Conservation (phyloP, 2,797 vertebrate genomes). For the Natrix natrix region DNA sequence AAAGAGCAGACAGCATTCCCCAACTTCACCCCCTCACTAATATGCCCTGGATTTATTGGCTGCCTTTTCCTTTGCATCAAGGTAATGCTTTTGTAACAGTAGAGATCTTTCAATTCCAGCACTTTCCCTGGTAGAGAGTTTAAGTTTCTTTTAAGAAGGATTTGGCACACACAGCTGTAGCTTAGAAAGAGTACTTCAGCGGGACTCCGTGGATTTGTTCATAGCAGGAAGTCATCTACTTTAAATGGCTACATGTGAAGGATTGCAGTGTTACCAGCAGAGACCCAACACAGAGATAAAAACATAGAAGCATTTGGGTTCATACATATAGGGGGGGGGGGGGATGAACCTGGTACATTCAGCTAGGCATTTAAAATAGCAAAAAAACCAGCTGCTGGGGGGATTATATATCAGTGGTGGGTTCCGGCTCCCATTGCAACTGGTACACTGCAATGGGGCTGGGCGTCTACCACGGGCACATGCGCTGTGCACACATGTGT, state of each 20-base stretch:
- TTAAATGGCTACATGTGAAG: not conserved
- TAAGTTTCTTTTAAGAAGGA: not conserved
- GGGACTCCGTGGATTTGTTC: not conserved
- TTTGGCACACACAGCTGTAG: not conserved
- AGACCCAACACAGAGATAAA: not conserved
- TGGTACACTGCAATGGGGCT: too few species aligned
- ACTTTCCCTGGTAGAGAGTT: not conserved
- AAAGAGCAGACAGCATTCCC: not conserved
- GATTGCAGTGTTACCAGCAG: not conserved
- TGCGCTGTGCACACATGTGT: too few species aligned
- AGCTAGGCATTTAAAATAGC: not conserved
- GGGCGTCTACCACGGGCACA: too few species aligned
- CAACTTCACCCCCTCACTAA: not conserved
- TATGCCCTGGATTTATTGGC: not conserved
- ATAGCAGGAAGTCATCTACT: not conserved
- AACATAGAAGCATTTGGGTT: not conserved
- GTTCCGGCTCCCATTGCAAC: too few species aligned
- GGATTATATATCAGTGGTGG: not conserved
- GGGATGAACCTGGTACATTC: not conserved
- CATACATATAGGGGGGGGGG: not conserved
- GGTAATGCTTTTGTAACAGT: not conserved
- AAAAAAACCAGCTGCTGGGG: not conserved
- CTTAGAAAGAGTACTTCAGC: not conserved
- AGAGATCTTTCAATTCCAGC: not conserved
- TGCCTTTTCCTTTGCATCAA: not conserved